Evolutionary conservation across 92 coral and sea anemone species (phyloP).

Genomic region (Porites divaricata): DNA sequence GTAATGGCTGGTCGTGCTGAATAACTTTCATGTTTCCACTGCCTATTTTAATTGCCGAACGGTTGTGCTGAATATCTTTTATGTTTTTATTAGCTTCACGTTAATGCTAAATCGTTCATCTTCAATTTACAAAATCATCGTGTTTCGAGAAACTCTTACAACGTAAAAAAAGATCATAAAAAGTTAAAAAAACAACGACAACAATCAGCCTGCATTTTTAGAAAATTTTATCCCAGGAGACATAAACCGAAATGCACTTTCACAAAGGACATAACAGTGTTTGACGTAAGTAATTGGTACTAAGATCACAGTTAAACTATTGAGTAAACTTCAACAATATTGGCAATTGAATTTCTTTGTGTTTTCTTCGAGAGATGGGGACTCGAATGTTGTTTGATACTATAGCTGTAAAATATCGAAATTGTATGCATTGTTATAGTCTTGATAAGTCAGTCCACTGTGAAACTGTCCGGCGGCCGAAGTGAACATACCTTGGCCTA

Average conservation of each 20-base stretch:
- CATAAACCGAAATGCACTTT: neutral
- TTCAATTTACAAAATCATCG: neutral
- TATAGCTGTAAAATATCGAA: neutral
- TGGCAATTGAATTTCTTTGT: neutral
- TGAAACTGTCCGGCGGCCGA: neutral
- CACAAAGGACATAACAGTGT: conserved; percentile 9
- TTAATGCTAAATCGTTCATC: neutral
- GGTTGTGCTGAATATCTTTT: too few relatives aligned
- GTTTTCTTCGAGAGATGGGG: neutral
- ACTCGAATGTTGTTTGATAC: neutral
- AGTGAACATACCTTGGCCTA: neutral
- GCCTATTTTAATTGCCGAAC: neutral
- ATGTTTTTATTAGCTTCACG: neutral
- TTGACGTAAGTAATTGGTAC: conserved; percentile 12
- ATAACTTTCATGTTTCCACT: neutral
- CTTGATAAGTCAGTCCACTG: neutral
- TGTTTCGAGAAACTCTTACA: neutral
- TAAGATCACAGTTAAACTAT: neutral
- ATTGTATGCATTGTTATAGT: neutral
- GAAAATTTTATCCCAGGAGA: conserved; percentile 16
- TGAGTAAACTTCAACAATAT: neutral
- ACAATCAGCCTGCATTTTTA: conserved; percentile 1
- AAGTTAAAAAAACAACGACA: neutral
- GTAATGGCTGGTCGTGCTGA: neutral
- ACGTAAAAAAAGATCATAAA: neutral